Conservation (phyloP, 2,113 vertebrate species). For the Ranitomeya variabilis region DNA sequence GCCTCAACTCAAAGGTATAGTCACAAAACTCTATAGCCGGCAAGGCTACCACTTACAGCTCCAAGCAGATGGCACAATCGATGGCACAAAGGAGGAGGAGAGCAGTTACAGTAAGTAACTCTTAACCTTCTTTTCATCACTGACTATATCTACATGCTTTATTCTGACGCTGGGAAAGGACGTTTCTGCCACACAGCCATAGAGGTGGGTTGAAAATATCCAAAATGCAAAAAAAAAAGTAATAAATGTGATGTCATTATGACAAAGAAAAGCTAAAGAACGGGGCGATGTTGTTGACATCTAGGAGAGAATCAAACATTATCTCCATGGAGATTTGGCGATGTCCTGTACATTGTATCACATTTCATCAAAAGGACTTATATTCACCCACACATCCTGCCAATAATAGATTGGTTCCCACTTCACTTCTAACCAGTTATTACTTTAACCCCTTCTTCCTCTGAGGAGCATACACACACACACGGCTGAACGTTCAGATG, state of each 20-base stretch:
- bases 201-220: background rate
- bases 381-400: slow-evolving; percentile 69
- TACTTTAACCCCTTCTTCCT: slow-evolving; percentile 19
- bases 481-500: background rate
- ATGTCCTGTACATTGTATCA: slow-evolving; percentile 74
- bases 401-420: slow-evolving; percentile 44
- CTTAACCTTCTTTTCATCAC: background rate
- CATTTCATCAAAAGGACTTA: slow-evolving; percentile 66
- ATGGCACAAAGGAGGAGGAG: slow-evolving; percentile 98
- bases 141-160: background rate
- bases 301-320: slow-evolving; percentile 71
- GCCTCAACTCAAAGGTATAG: slow-evolving; percentile 98
- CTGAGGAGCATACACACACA: background rate
- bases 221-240: background rate
- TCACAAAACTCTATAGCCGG: slow-evolving; percentile 98
- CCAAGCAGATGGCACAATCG: slow-evolving; percentile 98
- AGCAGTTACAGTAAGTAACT: slow-evolving; percentile 93
- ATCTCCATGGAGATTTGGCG: slow-evolving; percentile 74
- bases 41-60: slow-evolving; percentile 98
- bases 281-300: slow-evolving; percentile 23
- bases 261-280: background rate
- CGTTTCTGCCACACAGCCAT: background rate
- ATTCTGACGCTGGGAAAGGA: background rate
- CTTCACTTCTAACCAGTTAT: background rate
- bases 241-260: background rate